Evolutionary conservation across 2,797 vertebrate genomes (phyloP).

Genomic region (Micromesistius poutassou): DNA sequence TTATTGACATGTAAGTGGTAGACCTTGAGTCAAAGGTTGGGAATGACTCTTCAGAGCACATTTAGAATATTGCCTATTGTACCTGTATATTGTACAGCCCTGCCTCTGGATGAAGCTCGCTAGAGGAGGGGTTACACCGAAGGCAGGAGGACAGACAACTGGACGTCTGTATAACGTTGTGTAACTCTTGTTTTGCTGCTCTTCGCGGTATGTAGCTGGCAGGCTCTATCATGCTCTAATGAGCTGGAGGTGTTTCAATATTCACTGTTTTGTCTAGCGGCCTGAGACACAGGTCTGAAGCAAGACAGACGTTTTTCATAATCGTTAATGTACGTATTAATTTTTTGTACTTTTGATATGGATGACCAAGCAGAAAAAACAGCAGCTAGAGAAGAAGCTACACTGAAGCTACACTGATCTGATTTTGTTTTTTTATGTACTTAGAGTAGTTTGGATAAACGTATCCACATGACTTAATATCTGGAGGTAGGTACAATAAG

Average conservation of each 20-base stretch:
- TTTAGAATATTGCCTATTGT: not conserved
- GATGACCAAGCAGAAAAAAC: not conserved
- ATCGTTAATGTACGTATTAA: no score
- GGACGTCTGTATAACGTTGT: not conserved
- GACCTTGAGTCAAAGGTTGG: no score
- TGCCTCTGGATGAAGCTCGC: not conserved
- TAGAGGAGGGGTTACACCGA: not conserved
- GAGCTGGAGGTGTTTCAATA: no score
- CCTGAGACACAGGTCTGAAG: no score
- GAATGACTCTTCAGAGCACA: not conserved
- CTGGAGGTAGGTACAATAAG: no score
- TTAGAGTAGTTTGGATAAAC: not conserved
- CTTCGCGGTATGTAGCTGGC: slow-evolving; percentile 46
- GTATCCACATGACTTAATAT: not conserved
- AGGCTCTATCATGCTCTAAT: not conserved
- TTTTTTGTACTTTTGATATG: not conserved
- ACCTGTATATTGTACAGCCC: not conserved
- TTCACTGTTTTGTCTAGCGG: no score
- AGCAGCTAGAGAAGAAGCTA: not conserved
- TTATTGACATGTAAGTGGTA: no score
- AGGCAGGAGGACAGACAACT: not conserved
- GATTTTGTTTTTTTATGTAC: not conserved
- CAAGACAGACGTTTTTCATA: no score
- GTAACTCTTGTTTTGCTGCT: slow-evolving; percentile 44
- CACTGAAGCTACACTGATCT: no score